Base-by-base conservation (phyloP, 2,888 invertebrate species). In the Pasiphila rectangulata region DNA sequence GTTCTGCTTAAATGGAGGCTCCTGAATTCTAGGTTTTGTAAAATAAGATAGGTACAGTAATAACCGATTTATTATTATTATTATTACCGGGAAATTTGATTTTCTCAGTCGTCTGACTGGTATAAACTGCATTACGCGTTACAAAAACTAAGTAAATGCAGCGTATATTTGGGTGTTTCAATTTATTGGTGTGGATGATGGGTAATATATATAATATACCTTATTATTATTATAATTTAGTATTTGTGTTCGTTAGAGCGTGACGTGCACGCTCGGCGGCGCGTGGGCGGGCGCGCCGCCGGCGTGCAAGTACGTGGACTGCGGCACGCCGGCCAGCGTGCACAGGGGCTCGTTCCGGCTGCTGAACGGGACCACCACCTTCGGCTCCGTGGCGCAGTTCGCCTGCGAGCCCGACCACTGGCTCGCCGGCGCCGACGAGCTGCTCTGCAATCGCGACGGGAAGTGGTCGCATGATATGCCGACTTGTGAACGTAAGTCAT, bases 391-490 rank as follows among this genome's bases (percentile, higher is more conserved):
- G 16, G 93, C 94, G 0, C 93, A 93, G 67, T 97, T 96, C 75
- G 91, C 91, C 46, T 97, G 97, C 70, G 92, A 93, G 35, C 90
- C 92, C 10, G 96, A 97, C 76, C 94, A 96, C 75, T 96, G 96
- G 94, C 86, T 97, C 21, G 92, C 91, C n/a, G 93, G 93, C 0
- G 92, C 93, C 1, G 92, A 94, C 32, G 90, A 89, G 12, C 90
- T 95, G 32, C 91, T 90, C 12, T 97, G 97, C 73, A 94, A 94
- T 21, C 90, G 93, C 46, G 96, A 96, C 56, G 96, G 95, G 6
- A 95, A 94, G 72, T 97, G 96, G 96, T 95, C 94, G 0, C 93
- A 94, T 25, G 93, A 94, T 67, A 93, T 94, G 36, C 96, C 96
- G 0, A 91, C 93, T n/a, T 97, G 97, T 75, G 95, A 96, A 88